phyloP scores from a whole-genome alignment of 2,888 invertebrate genomes.

The Meiosimyza decipiens region DNA sequence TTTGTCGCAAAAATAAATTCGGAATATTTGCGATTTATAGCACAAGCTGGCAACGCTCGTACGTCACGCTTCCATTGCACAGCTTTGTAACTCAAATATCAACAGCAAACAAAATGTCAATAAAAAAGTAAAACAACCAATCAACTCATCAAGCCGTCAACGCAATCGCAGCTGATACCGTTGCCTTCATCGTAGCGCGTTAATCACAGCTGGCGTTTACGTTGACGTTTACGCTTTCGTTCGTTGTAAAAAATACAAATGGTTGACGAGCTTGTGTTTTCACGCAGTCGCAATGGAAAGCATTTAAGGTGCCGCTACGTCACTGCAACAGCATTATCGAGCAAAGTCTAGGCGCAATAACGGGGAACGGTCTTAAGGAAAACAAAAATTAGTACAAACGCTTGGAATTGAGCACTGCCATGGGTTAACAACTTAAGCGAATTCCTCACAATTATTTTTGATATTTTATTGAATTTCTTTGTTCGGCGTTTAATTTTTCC shows the following conservation, averaged over 20 bases:
- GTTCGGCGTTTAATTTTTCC: conserved; percentile 5
- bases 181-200: conserved; percentile 6
- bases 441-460: conserved; percentile 38
- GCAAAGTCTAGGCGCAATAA: background rate
- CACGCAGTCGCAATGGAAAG: conserved; percentile 4
- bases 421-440: background rate
- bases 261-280: background rate
- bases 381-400: background rate
- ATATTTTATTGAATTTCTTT: conserved; percentile 42
- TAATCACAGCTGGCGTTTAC: conserved; percentile 28
- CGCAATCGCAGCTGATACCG: conserved; percentile 4
- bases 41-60: too few relatives aligned
- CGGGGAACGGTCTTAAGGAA: background rate
- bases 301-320: conserved; percentile 28
- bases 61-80: background rate
- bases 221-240: background rate
- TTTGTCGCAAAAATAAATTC: too few relatives aligned
- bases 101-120: conserved; percentile 26
- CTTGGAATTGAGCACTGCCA: background rate
- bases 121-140: conserved; percentile 26
- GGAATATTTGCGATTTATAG: too few relatives aligned
- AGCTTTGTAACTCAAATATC: conserved; percentile 7
- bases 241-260: too few relatives aligned
- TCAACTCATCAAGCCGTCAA: conserved; percentile 12
- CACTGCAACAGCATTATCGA: background rate